These are phyloP conservation scores for Geotrupes spiniger DNA, from an alignment of 2,888 invertebrate species.

Conservation along the genomic window DNA sequence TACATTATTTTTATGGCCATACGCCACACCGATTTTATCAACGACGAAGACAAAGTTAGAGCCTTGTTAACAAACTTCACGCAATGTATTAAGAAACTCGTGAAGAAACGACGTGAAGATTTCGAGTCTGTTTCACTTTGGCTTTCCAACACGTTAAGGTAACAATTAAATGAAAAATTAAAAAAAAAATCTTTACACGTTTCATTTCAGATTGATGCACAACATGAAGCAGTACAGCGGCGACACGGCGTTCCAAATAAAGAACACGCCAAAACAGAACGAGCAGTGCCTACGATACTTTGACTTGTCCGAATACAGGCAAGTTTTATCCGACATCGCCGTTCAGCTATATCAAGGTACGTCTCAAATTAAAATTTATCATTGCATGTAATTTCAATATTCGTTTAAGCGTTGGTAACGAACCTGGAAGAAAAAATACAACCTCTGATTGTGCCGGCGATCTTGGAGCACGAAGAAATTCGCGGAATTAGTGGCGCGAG, in stretches of 20 bases:
- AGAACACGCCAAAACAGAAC: constrained; percentile 87
- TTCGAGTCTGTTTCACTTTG: constrained; percentile 80
- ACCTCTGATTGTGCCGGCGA: constrained; percentile 79
- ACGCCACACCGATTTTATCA: constrained; percentile 89
- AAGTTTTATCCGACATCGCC: constrained; percentile 76
- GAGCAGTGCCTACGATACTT: constrained; percentile 87
- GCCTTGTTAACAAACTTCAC: constrained; percentile 73
- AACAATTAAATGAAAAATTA: constrained; percentile 23
- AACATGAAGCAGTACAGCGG: constrained; percentile 96
- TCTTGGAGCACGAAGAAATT: constrained; percentile 92
- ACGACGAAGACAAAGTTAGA: constrained; percentile 90
- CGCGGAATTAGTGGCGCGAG: constrained; percentile 62
- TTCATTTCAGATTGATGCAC: constrained; percentile 63
- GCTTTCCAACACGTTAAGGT: constrained; percentile 80
- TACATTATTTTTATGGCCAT: constrained; percentile 97
- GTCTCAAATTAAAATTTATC: constrained; percentile 1
- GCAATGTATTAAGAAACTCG: constrained; percentile 76
- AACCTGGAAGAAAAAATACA: constrained; percentile 55
- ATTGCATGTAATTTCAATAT: too few relatives aligned
- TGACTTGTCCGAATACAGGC: constrained; percentile 88
- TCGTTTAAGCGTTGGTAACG: constrained; percentile 52
- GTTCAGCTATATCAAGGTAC: constrained; percentile 78
- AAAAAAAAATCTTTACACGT: too few relatives aligned
- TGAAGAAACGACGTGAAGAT: constrained; percentile 73
- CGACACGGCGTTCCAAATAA: constrained; percentile 77